Percentiles rank a stretch among this genome's conserved stretches.
Conservation (phyloP, 2,797 vertebrate species). For the Lates japonicus region DNA sequence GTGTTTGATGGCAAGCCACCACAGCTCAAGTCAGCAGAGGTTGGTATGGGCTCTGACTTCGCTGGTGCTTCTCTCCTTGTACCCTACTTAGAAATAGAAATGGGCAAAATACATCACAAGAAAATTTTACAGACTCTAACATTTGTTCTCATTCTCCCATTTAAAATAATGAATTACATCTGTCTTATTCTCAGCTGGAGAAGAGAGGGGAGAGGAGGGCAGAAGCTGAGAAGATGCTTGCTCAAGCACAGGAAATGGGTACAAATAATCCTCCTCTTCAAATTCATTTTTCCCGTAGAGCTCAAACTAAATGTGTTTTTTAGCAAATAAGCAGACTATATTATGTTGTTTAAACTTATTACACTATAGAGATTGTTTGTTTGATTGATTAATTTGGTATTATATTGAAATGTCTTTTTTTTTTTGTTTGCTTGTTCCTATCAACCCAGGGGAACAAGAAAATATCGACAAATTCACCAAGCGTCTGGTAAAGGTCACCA, state of each 20-base stretch:
- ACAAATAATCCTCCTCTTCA: conserved; percentile 26
- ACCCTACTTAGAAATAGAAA: too few species aligned
- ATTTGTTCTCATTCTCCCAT: neutral
- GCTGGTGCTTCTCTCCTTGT: neutral
- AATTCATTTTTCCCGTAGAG: too few species aligned
- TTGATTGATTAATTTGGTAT: neutral
- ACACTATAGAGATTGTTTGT: too few species aligned
- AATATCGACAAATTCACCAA: conserved; percentile 95
- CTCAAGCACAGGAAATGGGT: conserved; percentile 93
- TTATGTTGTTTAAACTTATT: neutral
- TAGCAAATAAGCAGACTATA: neutral
- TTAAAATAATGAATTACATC: neutral
- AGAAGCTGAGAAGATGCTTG: conserved; percentile 94
- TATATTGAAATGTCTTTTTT: neutral
- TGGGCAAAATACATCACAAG: too few species aligned
- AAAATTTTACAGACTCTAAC: neutral
- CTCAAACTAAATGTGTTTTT: neutral
- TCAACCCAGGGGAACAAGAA: conserved; percentile 86
- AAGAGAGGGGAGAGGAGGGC: conserved; percentile 94
- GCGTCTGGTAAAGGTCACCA: conserved; percentile 96
- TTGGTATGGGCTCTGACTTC: conserved; percentile 63
- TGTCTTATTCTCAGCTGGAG: conserved; percentile 79
- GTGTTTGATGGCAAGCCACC: conserved; percentile 98
- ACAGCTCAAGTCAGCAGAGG: conserved; percentile 94
- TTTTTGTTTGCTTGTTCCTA: neutral